Base-by-base conservation (phyloP, 2,888 invertebrate genomes). In the Aethes cnicana region DNA sequence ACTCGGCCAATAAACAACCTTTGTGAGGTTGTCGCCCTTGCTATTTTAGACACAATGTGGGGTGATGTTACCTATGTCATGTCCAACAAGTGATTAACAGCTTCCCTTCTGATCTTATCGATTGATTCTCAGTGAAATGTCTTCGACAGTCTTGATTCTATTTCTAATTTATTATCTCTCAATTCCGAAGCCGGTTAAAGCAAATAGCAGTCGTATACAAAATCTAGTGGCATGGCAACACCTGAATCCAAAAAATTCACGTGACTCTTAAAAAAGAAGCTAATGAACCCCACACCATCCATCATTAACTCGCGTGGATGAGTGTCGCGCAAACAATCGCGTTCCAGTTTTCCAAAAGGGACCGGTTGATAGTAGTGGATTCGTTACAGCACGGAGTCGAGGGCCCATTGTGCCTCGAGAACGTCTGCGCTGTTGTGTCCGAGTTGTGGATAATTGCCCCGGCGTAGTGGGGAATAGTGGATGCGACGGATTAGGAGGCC, bases 361-460 rank as follows among this genome's bases (percentile, higher is more conserved):
- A 79, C 78, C 75, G 77, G 74, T 72, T 82, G 83, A 81, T 81
- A 80, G 80, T 82, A 81, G 84, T 81, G 84, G 82, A 85, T 85
- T 88, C 88, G 88, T 88, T 88, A 87, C 84, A 79, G 81, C 77
- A 80, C 71, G 74, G 75, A 75, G 80, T 85, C 81, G 82, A 87
- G 88, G 84, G 73, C 68, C 84, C 77, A 88, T 88, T 88, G 88
- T 88, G 87, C 79, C 66, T 81, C 69, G 79, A 86, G 84, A 72
- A 81, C 84, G 84, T 82, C 83, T 82, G 81, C 79, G 78, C 81
- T 74, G 84, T 85, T 84, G 84, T 85, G 87, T 87, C 87, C 87
- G 82, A 86, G 86, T 83, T 82, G 80, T 78, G 78, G 81, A 80
- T 88, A 89, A 89, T 89, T 88, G 87, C 87, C 86, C 78, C 80